Conservation (phyloP, 1,140 invertebrate genomes). For the Neodiprion pinetum region DNA sequence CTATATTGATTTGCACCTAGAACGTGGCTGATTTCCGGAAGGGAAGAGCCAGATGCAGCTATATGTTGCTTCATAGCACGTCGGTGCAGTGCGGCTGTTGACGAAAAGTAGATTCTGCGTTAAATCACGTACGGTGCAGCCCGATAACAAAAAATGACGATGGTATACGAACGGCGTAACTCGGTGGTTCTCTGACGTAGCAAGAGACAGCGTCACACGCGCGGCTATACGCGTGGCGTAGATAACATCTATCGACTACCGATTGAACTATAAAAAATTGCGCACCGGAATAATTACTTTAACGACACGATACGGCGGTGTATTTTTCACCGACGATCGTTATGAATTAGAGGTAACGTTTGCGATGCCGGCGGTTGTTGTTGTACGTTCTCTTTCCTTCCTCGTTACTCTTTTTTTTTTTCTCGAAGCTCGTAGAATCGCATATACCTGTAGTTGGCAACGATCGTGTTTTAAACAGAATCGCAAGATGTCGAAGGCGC, state of each 20-base stretch:
- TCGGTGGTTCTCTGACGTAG: not conserved
- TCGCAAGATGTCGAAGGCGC: not conserved
- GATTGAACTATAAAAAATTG: not conserved
- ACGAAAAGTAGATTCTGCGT: not conserved
- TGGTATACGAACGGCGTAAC: not conserved
- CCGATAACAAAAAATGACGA: not conserved
- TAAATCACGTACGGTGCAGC: not conserved
- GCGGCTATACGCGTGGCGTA: not conserved
- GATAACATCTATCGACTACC: not conserved
- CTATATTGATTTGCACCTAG: too few relatives aligned
- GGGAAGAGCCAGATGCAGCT: not conserved
- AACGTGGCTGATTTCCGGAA: not conserved
- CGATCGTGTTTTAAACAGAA: not conserved
- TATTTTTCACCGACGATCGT: not conserved
- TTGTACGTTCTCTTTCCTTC: not conserved
- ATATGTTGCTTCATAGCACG: not conserved
- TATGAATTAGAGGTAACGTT: not conserved
- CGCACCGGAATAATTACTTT: not conserved
- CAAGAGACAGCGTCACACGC: not conserved
- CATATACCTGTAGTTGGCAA: slow-evolving; percentile 1
- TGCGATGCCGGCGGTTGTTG: not conserved
- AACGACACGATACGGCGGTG: not conserved
- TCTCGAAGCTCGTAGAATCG: not conserved
- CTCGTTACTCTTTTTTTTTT: not conserved
- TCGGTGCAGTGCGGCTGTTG: not conserved